Base-by-base conservation (phyloP, 1,140 invertebrate species). In the Drosophila sulfurigaster region DNA sequence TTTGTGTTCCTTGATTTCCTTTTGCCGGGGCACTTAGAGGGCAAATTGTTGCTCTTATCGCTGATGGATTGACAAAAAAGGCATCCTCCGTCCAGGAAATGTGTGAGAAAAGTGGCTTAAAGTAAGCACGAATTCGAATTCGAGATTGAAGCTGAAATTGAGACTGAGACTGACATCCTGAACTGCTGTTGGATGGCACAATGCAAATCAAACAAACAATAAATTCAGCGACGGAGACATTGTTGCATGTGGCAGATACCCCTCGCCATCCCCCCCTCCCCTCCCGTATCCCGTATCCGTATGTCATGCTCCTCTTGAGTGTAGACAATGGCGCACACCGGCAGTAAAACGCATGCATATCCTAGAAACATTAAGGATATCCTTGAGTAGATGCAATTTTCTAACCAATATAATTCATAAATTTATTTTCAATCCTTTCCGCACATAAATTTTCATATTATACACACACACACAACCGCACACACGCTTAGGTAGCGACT, bases 401-500 rank as follows among this genome's bases (percentile, higher is more conserved):
- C 89, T 91, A 91, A 82, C 89, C 89, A 91, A 91, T 91, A 91
- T 91, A 91, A 91, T 91, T 91, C 90, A 91, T 91, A 91, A 91
- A 91, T 91, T 91, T 91, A 91, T 91, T 91, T 91, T 89, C 89
- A 91, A 91, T 91, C 82, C 89, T 91, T 91, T 91, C 82, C 85
- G 85, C 82, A 89, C 89, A 91, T 91, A 91, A 91, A 91, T 91
- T 91, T 78, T 91, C 89, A 91, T 91, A 91, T 91, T 91, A 88
- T 88, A 79, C 81, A 60, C 48, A 86, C 63, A 65, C 62, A 68
- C 63, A 83, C 57, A 71, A 67, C 72, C 43, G 35, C 58, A 71
- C 38, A 58, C 51, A 51, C 25, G 30, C 16, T 30, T n/a, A 49
- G 1, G 46, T 15, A 71, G 15, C 41, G 11, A 5, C n/a, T 57